These are phyloP conservation scores for Morus bassanus DNA, from an alignment of 2,797 vertebrate genomes.

Conservation along the genomic window DNA sequence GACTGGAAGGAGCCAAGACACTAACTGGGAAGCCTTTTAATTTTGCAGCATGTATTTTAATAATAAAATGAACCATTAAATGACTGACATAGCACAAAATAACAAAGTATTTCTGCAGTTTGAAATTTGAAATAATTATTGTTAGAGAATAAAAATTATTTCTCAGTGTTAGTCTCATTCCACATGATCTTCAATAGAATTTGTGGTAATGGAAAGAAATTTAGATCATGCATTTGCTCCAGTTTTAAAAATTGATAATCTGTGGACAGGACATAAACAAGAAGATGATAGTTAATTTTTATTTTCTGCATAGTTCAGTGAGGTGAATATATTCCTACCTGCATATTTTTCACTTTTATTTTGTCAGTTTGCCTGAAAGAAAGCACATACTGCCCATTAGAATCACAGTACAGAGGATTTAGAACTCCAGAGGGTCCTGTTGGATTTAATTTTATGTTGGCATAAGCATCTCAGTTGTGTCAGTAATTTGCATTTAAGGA, in stretches of 20 bases:
- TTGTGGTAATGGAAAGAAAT: not conserved
- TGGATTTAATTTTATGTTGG: conserved; percentile 52
- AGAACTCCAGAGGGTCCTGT: conserved; percentile 49
- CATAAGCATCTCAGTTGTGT: conserved; percentile 31
- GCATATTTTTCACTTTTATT: conserved; percentile 55
- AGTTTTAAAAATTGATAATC: not conserved
- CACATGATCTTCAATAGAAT: not conserved
- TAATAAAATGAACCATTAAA: not conserved
- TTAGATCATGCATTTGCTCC: not conserved
- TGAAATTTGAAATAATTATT: not conserved
- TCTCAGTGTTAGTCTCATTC: not conserved
- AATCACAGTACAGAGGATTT: conserved; percentile 49
- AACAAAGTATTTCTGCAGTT: not conserved
- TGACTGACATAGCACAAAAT: not conserved
- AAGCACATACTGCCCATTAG: conserved; percentile 31
- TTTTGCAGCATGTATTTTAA: not conserved
- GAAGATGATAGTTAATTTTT: conserved; percentile 46
- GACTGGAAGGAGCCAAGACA: not conserved
- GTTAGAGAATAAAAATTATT: not conserved
- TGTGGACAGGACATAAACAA: conserved; percentile 14
- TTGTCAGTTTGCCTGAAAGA: conserved; percentile 39
- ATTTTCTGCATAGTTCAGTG: conserved; percentile 31
- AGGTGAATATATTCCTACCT: conserved; percentile 28
- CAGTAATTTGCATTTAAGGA: conserved; percentile 50
- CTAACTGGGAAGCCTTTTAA: not conserved